Conservation (phyloP, 2,113 vertebrate species). For the Paramormyrops kingsleyae region DNA sequence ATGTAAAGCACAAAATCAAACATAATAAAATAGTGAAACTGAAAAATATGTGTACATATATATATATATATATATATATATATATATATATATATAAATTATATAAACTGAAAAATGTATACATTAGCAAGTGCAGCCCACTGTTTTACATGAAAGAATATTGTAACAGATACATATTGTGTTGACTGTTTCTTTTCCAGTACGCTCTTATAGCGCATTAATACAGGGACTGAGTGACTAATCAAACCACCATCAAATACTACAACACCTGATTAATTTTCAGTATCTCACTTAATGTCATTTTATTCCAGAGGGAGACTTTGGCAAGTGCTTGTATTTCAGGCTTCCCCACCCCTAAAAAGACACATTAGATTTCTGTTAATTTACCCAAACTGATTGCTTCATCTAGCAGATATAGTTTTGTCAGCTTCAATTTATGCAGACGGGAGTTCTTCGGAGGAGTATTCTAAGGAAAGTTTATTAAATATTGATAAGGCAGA, state of each 20-base stretch:
- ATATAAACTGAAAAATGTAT: neutral
- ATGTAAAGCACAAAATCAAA: neutral
- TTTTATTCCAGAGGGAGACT: neutral
- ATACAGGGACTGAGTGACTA: neutral
- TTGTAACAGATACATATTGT: neutral
- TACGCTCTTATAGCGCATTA: neutral
- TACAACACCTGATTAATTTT: constrained; percentile 13
- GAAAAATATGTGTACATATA: neutral
- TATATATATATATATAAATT: neutral
- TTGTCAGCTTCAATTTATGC: constrained; percentile 11
- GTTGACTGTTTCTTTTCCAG: neutral
- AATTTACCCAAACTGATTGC: constrained; percentile 13
- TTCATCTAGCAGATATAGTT: neutral
- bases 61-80: neutral
- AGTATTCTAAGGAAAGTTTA: neutral
- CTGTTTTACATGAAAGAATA: neutral
- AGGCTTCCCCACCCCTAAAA: neutral
- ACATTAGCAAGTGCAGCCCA: neutral
- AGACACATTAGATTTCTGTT: constrained; percentile 9
- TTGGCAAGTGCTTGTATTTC: neutral
- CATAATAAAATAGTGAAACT: neutral
- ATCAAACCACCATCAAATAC: neutral
- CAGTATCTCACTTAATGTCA: neutral
- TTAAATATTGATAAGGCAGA: constrained; percentile 16
- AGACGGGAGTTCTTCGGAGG: neutral